phyloP scores from a whole-genome alignment of 2,113 vertebrate species.

The Saccopteryx bilineata region DNA sequence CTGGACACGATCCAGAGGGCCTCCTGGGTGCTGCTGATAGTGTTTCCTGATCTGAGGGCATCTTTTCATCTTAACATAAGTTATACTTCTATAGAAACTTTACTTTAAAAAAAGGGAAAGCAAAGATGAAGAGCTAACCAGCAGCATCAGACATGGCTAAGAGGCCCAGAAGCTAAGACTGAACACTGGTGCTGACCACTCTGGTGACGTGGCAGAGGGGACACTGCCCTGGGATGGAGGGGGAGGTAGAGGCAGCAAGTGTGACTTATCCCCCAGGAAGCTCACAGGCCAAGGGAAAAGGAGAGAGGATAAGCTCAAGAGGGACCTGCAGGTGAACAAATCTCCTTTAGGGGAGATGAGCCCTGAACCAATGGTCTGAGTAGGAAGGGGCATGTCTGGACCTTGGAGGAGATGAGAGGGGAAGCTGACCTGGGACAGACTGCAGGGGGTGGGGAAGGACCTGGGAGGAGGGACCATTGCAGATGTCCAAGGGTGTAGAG shows the following conservation, averaged over 20 bases:
- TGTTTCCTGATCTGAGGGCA: background rate
- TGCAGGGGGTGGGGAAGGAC: background rate
- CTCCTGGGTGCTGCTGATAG: background rate
- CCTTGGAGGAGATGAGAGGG: background rate
- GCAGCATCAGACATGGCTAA: fast-evolving
- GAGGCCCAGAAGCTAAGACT: background rate
- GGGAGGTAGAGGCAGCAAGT: background rate
- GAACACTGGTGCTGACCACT: too few relatives aligned
- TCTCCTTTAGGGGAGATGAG: background rate
- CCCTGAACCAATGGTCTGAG: background rate
- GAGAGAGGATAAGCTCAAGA: background rate
- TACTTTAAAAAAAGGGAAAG: background rate
- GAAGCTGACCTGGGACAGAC: background rate
- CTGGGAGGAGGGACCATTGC: background rate
- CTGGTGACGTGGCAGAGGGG: background rate
- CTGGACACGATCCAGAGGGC: too few relatives aligned
- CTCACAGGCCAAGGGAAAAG: background rate
- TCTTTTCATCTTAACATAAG: background rate
- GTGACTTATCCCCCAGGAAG: background rate
- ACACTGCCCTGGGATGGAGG: too few relatives aligned
- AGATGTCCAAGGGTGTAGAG: background rate
- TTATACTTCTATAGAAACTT: background rate
- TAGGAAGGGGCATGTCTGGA: background rate
- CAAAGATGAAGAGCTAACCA: too few relatives aligned
- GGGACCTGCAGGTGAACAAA: background rate